Evolutionary conservation across 2,888 invertebrate genomes (phyloP).

Genomic region (Eupithecia subfuscata): DNA sequence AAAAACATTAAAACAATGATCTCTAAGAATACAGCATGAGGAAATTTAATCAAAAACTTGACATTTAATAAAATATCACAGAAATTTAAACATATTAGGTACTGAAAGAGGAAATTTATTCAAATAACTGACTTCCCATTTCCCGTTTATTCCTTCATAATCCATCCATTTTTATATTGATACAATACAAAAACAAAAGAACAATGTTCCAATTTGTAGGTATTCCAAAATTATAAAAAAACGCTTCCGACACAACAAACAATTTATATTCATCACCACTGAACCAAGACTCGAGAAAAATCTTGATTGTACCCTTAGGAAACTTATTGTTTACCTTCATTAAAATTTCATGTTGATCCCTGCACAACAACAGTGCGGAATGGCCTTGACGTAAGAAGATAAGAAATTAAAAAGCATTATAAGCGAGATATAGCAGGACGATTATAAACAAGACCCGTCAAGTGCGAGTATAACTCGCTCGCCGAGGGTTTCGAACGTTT

Average conservation of each 20-base stretch:
- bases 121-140: not conserved
- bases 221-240: constrained; percentile 13
- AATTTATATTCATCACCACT: constrained; percentile 36
- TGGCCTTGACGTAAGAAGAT: constrained; percentile 24
- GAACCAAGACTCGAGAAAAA: constrained; percentile 27
- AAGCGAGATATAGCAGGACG: not conserved
- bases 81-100: too few relatives aligned
- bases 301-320: constrained; percentile 39
- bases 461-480: too few relatives aligned
- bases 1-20: not conserved
- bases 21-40: not conserved
- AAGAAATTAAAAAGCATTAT: constrained; percentile 27
- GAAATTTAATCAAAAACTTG: too few relatives aligned
- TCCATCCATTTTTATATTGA: not conserved
- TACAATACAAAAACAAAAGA: not conserved
- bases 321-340: constrained; percentile 44
- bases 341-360: constrained; percentile 39
- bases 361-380: constrained; percentile 32
- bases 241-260: constrained; percentile 22
- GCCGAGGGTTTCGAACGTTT: too few relatives aligned
- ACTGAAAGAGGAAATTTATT: too few relatives aligned
- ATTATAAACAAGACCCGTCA: too few relatives aligned
- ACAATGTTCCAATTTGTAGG: constrained; percentile 3
- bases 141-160: not conserved
- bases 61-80: too few relatives aligned